Evolutionary conservation across 2,797 vertebrate species (phyloP).

Genomic region (Pangasius sanitwongsei): DNA sequence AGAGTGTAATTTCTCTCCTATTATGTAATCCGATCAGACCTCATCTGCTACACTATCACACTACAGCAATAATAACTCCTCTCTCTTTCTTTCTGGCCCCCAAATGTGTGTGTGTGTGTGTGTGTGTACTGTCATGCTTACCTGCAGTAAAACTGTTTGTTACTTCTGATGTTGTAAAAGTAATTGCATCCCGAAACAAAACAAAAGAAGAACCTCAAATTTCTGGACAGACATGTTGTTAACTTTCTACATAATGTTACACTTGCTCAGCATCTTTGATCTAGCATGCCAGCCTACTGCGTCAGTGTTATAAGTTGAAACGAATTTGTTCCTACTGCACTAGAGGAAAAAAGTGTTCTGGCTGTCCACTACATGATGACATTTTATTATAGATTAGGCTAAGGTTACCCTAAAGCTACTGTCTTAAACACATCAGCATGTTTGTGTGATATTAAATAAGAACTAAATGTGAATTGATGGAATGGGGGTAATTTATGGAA

Average conservation of each 20-base stretch:
- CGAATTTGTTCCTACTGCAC: not conserved
- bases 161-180: not conserved
- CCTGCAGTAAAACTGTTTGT: not conserved
- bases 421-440: not conserved
- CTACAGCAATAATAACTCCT: constrained; percentile 27
- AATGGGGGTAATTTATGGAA: not conserved
- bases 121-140: not conserved
- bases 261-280: not conserved
- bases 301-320: not conserved
- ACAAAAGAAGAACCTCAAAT: not conserved
- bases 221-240: not conserved
- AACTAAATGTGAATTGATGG: not conserved
- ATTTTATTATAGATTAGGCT: not conserved
- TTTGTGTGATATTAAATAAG: not conserved
- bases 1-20: constrained; percentile 51
- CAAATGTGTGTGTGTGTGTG: constrained; percentile 25
- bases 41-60: constrained; percentile 15
- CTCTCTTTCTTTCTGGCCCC: constrained; percentile 18
- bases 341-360: not conserved
- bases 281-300: not conserved
- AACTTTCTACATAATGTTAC: not conserved
- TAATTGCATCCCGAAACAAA: not conserved
- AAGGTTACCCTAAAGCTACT: not conserved
- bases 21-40: constrained; percentile 56
- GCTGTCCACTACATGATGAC: not conserved